Evolutionary conservation across 2,888 invertebrate genomes (phyloP).

Genomic region (Noctua pronuba): DNA sequence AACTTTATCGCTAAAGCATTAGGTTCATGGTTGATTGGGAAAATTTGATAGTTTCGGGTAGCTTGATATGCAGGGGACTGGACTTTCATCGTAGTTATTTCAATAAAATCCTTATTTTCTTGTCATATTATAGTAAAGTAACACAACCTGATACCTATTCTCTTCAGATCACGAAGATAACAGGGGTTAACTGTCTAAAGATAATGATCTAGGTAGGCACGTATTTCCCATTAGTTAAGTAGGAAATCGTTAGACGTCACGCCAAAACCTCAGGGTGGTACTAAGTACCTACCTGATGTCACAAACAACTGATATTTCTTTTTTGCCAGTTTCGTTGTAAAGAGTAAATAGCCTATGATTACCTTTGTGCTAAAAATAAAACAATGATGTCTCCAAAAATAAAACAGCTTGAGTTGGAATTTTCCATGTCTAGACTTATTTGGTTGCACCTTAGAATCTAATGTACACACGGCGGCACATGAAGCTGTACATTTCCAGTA

Average conservation of each 20-base stretch:
- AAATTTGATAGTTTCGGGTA: no score
- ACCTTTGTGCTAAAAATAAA: slow-evolving; percentile 4
- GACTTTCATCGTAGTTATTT: not conserved
- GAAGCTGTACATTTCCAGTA: no score
- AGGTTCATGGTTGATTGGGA: no score
- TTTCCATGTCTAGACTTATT: not conserved
- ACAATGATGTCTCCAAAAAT: not conserved
- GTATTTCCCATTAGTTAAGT: slow-evolving; percentile 1
- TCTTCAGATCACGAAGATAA: not conserved
- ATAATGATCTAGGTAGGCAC: not conserved
- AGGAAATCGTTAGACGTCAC: not conserved
- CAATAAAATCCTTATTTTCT: not conserved
- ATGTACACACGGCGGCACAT: no score
- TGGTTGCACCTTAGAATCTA: not conserved
- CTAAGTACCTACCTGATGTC: not conserved
- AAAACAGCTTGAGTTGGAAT: not conserved
- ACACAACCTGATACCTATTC: not conserved
- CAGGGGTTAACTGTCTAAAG: not conserved
- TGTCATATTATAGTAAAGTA: not conserved
- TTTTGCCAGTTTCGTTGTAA: slow-evolving; percentile 3
- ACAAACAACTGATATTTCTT: slow-evolving; percentile 3
- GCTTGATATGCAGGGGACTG: no score
- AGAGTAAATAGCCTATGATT: not conserved
- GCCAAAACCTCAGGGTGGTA: not conserved
- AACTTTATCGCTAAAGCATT: no score